These are phyloP conservation scores for Sebastes jordani DNA, from an alignment of 2,797 vertebrate species.

Conservation along the genomic window DNA sequence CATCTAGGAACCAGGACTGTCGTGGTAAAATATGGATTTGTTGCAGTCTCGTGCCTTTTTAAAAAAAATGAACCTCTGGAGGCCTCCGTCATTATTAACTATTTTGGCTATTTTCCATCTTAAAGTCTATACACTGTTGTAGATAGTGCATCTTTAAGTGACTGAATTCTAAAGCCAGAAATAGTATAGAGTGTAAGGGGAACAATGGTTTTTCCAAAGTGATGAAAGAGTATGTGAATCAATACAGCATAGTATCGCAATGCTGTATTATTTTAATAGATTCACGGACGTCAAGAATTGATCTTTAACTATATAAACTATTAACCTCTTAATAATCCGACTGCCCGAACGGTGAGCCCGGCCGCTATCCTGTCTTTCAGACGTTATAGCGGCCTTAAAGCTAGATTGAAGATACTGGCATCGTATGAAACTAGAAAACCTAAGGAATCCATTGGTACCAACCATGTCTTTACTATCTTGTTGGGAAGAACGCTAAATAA, in stretches of 20 bases:
- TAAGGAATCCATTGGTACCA: too few species aligned
- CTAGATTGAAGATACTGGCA: too few species aligned
- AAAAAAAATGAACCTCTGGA: not conserved
- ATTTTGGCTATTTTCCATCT: not conserved
- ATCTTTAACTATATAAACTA: too few species aligned
- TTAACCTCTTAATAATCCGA: too few species aligned
- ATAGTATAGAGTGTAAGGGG: not conserved
- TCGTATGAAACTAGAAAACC: accelerated
- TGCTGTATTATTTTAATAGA: too few species aligned
- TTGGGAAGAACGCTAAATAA: too few species aligned
- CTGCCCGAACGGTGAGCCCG: too few species aligned
- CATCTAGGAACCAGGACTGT: conserved; percentile 6
- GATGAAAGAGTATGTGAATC: not conserved
- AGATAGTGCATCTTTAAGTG: not conserved
- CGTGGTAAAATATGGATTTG: conserved; percentile 14
- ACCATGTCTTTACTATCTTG: too few species aligned
- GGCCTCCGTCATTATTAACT: not conserved
- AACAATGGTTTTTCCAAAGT: not conserved
- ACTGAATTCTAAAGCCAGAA: not conserved
- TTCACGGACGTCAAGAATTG: too few species aligned
- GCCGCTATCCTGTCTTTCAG: too few species aligned
- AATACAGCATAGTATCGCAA: too few species aligned
- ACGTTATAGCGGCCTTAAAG: too few species aligned
- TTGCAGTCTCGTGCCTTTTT: not conserved
- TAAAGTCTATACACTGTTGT: not conserved